Evolutionary conservation across 64 coral and sea anemone genomes (phyloP).

Genomic region (Dendronephthya gigantea): DNA sequence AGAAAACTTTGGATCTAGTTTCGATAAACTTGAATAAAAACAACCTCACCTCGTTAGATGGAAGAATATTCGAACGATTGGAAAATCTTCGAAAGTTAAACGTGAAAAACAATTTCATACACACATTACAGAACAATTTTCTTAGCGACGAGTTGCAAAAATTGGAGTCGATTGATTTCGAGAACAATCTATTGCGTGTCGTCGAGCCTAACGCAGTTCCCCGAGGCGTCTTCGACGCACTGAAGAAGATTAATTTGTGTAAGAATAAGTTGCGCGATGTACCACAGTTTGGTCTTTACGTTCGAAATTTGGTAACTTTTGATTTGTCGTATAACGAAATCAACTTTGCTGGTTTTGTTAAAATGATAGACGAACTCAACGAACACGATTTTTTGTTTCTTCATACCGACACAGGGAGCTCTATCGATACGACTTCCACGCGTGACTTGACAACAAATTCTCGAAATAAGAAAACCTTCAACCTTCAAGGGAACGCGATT

Average conservation of each 20-base stretch:
- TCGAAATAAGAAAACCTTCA: constrained; percentile 20
- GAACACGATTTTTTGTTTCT: neutral
- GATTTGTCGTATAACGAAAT: constrained; percentile 47
- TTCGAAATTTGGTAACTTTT: constrained; percentile 10
- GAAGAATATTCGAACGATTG: constrained; percentile 24
- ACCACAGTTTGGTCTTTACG: constrained; percentile 31
- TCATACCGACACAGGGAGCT: constrained; percentile 11
- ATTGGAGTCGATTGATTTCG: constrained; percentile 36
- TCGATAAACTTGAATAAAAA: constrained; percentile 42
- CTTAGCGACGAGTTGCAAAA: constrained; percentile 5
- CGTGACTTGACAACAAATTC: neutral
- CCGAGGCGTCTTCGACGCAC: constrained; percentile 25
- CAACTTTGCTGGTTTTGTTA: constrained; percentile 30
- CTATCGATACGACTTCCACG: neutral
- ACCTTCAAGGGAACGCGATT: constrained; percentile 35
- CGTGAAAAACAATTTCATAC: constrained; percentile 36
- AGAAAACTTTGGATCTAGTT: constrained; percentile 12
- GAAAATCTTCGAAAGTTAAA: constrained; percentile 25
- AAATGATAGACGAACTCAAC: constrained; percentile 28
- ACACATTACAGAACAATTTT: neutral
- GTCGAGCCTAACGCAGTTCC: constrained; percentile 41
- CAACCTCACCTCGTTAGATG: constrained; percentile 30
- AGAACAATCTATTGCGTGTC: constrained; percentile 36
- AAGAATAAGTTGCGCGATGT: constrained; percentile 37
- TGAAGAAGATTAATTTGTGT: constrained; percentile 30